Conservation (phyloP, 2,888 invertebrate species). For the Acleris sparsana region DNA sequence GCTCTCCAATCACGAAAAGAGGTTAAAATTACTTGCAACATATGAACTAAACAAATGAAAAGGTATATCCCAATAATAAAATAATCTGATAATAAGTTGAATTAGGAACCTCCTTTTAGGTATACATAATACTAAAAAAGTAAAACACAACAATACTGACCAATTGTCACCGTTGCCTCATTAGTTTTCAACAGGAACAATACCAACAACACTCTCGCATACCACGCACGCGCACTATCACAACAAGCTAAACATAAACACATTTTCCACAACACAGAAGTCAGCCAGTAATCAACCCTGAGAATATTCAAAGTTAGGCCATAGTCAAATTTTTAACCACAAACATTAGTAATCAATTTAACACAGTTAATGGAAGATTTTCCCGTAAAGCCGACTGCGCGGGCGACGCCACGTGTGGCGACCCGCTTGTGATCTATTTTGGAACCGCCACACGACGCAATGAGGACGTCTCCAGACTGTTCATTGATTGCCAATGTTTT, state of each 20-base stretch:
- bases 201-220: slow-evolving; percentile 5
- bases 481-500: slow-evolving; percentile 19
- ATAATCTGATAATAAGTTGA: too few species aligned
- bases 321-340: neutral
- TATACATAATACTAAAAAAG: too few species aligned
- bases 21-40: too few species aligned
- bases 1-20: too few species aligned
- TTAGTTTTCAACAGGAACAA: neutral
- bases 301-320: too few species aligned
- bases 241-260: neutral
- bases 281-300: neutral
- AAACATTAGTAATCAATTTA: neutral
- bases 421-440: slow-evolving; percentile 37
- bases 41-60: too few species aligned
- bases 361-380: neutral
- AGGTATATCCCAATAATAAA: too few species aligned
- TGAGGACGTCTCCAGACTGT: slow-evolving; percentile 32
- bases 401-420: slow-evolving; percentile 21
- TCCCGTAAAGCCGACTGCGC: neutral
- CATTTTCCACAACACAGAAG: slow-evolving; percentile 10
- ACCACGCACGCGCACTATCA: slow-evolving; percentile 1
- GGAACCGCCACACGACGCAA: slow-evolving; percentile 16
- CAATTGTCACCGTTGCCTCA: neutral
- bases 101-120: too few species aligned
- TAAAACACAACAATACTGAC: neutral